Base-by-base conservation (phyloP, 2,797 vertebrate species). In the Moxostoma hubbsi region DNA sequence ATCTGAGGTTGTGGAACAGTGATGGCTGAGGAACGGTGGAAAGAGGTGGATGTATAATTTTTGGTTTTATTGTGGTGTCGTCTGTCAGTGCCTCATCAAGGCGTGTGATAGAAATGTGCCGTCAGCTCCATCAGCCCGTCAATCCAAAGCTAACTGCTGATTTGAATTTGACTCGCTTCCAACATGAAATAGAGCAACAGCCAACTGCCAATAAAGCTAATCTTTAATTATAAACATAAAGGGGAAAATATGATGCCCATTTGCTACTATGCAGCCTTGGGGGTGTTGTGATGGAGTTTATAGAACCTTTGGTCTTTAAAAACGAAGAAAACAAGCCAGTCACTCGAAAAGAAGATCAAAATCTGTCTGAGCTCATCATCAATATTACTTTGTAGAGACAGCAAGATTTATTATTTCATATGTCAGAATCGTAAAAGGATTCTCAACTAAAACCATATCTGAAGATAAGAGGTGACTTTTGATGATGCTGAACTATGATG, bases 91-190 rank as follows among this genome's bases (percentile, higher is more conserved):
- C 68, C 77, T 67, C 53, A 0, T 76, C 53, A 43, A 49, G 11
- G 74, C 82, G 78, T 81, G 67, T 73, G 80, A 83, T 81, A 86
- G 85, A 83, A 68, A 85, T 85, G 75, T 88, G 87, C 87, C 88
- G 87, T 81, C 88, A 86, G 76, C 58, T 82, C 80, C 83, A 89
- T 84, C 83, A 80, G 63, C 69, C 24, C 81, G 73, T 80, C 84
- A 88, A 83, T 88, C 86, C 82, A 82, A 79, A 85, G 81, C 83
- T 47, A 87, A 78, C 88, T 85, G 79, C 68, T 83, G 15, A 85
- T 88, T 90, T 73, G 7, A 75, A 88, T 87, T 88, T 90, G 89
- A 90, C 87, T 85, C 80, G 57, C 24, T 75, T 87, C 89, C 90
- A 83, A 51, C 47, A 6, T 89, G 80, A 74, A 84, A 86, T 73